Evolutionary conservation across 37 sponge, comb jelly and placozoan species (phyloP).

Genomic region (Diacarnus erythraeanus): DNA sequence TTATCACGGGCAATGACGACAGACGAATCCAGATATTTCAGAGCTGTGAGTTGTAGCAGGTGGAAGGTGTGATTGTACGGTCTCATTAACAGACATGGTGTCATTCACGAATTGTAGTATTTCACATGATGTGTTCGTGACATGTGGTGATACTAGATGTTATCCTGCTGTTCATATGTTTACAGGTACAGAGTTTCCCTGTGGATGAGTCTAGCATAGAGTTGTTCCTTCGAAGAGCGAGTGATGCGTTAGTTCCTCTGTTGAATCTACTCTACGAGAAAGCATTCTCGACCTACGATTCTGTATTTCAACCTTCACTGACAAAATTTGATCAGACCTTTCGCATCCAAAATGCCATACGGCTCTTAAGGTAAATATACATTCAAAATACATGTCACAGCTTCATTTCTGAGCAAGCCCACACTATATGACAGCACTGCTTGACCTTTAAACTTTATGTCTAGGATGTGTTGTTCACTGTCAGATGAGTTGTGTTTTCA

Average conservation of each 20-base stretch:
- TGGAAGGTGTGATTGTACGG: too few relatives aligned
- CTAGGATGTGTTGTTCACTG: conserved; percentile 60
- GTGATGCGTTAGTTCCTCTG: conserved; percentile 47
- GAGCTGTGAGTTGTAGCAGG: conserved; percentile 42
- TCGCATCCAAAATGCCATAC: conserved; percentile 40
- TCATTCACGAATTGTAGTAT: background rate
- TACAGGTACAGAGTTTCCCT: conserved; percentile 36
- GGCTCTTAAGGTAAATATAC: conserved; percentile 58
- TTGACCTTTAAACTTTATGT: background rate
- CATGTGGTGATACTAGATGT: too few relatives aligned
- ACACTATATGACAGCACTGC: too few relatives aligned
- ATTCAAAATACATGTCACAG: too few relatives aligned
- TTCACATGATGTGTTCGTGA: too few relatives aligned
- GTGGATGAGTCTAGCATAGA: conserved; percentile 41
- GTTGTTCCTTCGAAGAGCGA: conserved; percentile 48
- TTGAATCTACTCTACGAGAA: conserved; percentile 70
- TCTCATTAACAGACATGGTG: background rate
- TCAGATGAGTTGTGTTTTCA: conserved; percentile 32
- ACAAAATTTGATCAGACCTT: conserved; percentile 61
- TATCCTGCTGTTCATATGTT: too few relatives aligned
- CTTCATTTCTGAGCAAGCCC: too few relatives aligned
- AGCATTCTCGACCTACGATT: conserved; percentile 52
- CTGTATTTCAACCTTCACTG: conserved; percentile 33
- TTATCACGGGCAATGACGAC: conserved; percentile 22
- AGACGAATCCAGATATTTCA: conserved; percentile 47